Base-by-base conservation (phyloP, 1,140 invertebrate species). In the Drosophila malerkotliana region DNA sequence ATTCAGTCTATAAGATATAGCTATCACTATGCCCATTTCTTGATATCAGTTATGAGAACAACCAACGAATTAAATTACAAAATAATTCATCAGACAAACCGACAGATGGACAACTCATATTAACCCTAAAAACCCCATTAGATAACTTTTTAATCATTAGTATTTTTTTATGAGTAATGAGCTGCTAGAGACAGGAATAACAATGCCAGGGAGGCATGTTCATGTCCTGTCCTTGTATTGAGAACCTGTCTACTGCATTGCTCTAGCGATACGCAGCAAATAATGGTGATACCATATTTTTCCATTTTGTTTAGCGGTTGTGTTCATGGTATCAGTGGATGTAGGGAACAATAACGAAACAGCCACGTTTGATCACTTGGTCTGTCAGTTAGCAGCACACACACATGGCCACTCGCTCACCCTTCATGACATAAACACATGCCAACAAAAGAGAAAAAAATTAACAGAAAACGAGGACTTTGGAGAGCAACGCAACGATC, bases 301-400 rank as follows among this genome's bases (percentile, higher is more conserved):
- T 15, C 39, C 14, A 41, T 41, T 41, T 41, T 6, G 14, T 44
- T n/a, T n/a, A n/a, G n/a, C n/a, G n/a, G n/a, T n/a, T n/a, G n/a
- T n/a, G n/a, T n/a, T n/a, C n/a, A n/a, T n/a, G n/a, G 24, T 44
- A 14, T 34, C 37, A 28, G 54, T 32, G 37, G n/a, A n/a, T 48
- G 32, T 47, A 28, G n/a, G 48, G 28, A 60, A 87, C 82, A 85
- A 85, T 76, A 60, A 81, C 73, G 37, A 84, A 80, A 84, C 85
- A n/a, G 81, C 85, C 81, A 85, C 85, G 81, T 84, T 84, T 84
- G 85, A 84, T 85, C 85, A 82, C 85, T 85, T 85, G n/a, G 81
- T 81, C 81, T 85, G 81, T 84, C 81, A 84, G n/a, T 84, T 84
- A 84, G 77, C 73, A n/a, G 67, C 63, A 54, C 63, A 72, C 49